Evolutionary conservation across 2,888 invertebrate species (phyloP).

Genomic region (Lypha dubia): DNA sequence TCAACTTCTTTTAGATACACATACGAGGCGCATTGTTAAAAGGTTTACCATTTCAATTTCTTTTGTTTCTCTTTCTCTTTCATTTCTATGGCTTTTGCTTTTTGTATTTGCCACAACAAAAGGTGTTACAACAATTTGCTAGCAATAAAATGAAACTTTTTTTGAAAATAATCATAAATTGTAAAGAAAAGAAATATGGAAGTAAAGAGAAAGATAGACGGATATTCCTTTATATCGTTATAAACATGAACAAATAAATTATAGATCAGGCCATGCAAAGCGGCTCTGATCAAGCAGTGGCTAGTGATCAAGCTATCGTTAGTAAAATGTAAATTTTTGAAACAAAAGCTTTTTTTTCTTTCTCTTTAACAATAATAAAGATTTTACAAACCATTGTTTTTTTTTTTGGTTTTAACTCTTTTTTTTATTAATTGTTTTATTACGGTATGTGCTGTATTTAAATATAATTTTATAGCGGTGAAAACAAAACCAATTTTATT

Average conservation of each 20-base stretch:
- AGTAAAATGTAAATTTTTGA: not conserved
- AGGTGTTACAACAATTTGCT: conserved; percentile 51
- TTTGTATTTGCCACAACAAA: conserved; percentile 16
- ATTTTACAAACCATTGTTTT: conserved; percentile 16
- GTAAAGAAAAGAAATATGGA: not conserved
- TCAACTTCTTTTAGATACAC: conserved; percentile 2
- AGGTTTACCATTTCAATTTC: not conserved
- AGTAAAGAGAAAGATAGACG: not conserved
- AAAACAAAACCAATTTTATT: not conserved
- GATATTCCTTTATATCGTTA: conserved; percentile 2
- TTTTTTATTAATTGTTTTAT: not conserved
- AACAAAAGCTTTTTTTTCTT: not conserved
- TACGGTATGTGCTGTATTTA: not conserved
- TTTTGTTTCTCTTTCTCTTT: conserved; percentile 24
- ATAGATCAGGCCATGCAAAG: conserved; percentile 20
- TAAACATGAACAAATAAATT: conserved; percentile 31
- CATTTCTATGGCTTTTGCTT: conserved; percentile 1
- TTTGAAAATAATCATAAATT: conserved; percentile 30
- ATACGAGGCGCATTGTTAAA: not conserved
- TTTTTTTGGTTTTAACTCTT: not conserved
- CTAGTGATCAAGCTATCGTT: not conserved
- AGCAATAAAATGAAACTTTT: conserved; percentile 20
- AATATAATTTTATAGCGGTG: not conserved
- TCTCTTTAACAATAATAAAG: not conserved
- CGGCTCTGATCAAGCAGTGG: not conserved